These are phyloP conservation scores for Lycodopsis pacificus DNA, from an alignment of 2,797 vertebrate species.

Conservation along the genomic window DNA sequence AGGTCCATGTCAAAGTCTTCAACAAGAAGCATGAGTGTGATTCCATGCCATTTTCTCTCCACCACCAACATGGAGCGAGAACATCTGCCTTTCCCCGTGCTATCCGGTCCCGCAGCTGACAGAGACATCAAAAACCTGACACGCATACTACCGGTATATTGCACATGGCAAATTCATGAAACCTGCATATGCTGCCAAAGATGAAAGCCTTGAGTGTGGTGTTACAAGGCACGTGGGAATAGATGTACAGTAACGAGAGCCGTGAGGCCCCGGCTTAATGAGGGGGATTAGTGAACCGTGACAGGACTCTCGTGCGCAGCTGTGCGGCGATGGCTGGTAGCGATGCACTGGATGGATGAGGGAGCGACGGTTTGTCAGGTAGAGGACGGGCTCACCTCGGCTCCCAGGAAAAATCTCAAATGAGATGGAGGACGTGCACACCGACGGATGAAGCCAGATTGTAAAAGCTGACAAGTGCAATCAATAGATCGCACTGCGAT, in stretches of 20 bases:
- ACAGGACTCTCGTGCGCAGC: conserved; percentile 51
- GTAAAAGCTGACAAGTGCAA: conserved; percentile 66
- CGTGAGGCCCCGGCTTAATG: conserved; percentile 69
- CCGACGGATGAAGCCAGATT: conserved; percentile 61
- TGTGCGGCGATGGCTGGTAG: conserved; percentile 17
- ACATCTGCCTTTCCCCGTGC: conserved; percentile 14
- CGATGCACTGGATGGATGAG: conserved; percentile 56
- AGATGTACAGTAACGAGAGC: conserved; percentile 73
- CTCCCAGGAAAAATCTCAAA: conserved; percentile 42
- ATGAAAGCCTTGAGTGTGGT: conserved; percentile 68
- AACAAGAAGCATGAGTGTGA: not conserved
- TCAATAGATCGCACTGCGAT: conserved; percentile 61
- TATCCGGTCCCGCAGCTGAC: conserved; percentile 55
- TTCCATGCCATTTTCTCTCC: conserved; percentile 11
- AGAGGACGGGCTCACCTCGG: conserved; percentile 67
- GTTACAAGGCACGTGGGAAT: conserved; percentile 66
- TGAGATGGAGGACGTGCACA: conserved; percentile 25
- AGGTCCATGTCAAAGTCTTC: not conserved
- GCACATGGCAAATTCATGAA: conserved; percentile 73
- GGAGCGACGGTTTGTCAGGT: conserved; percentile 57
- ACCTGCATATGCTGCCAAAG: conserved; percentile 62
- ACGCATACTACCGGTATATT: conserved; percentile 32
- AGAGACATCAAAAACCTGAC: conserved; percentile 66
- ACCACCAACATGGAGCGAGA: conserved; percentile 2
- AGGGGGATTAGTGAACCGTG: conserved; percentile 77